Evolutionary conservation across 2,888 invertebrate species (phyloP), one percentile per base, ranked within the genome.

Genomic region (Strigamia transsilvanica): DNA sequence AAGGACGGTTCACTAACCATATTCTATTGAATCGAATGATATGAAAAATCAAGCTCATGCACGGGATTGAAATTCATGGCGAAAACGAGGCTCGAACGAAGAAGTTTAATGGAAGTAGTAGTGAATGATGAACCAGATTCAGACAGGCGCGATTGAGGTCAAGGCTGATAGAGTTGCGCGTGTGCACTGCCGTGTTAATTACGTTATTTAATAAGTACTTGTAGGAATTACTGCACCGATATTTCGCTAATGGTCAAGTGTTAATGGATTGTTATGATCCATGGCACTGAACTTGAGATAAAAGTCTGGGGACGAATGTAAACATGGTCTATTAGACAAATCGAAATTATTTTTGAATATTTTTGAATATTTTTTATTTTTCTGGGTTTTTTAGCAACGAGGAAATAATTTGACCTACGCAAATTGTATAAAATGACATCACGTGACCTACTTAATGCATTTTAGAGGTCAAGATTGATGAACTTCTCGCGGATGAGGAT

Each of bases 101-200:
- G 46, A 9, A 12, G 1, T 13, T 5, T 46, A 13, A n/a, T 46
- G 5, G 5, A 46, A 46, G 15, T 46, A 46, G 41, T 41, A 12
- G 46, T n/a, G 46, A 46, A 46, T 46, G 46, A 46, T 46, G 46
- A 46, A 46, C 46, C 46, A 46, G 46, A 46, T 46, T 46, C 46
- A 46, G 46, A 46, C 46, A 3, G 42, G 15, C 46, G 46, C 42
- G 46, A 46, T 46, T 46, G 46, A 46, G 46, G 46, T 46, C 46
- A 46, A 46, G 46, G 46, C 46, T 46, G 46, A 9, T n/a, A 46
- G 12, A 46, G 13, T 13, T 46, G 13, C 46, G 46, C 46, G 46
- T 46, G 46, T n/a, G n/a, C 46, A 46, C 2, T 13, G 46, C n/a
- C n/a, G 15, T n/a, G n/a, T 38, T n/a, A 46, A 46, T 46, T 46